Evolutionary conservation across 2,888 invertebrate genomes (phyloP).

Genomic region (Noctua janthe): DNA sequence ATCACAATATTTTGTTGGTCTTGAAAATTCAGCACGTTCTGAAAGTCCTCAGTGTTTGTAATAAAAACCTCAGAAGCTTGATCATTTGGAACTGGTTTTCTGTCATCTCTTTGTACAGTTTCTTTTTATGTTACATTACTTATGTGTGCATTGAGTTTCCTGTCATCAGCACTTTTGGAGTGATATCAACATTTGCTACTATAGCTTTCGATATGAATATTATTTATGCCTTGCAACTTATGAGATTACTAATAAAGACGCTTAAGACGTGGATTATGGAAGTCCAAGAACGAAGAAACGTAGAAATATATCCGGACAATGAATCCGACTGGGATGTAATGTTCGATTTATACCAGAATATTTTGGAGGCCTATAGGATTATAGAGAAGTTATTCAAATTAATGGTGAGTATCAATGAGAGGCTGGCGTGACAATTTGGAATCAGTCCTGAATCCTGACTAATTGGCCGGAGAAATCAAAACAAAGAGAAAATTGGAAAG

Average conservation of each 20-base stretch:
- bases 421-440: no score
- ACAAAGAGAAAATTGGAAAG: no score
- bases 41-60: not conserved
- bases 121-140: not conserved
- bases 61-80: constrained; percentile 3
- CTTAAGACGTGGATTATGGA: constrained; percentile 29
- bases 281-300: not conserved
- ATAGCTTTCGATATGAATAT: constrained; percentile 38
- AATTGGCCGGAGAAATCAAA: no score
- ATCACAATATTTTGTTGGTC: constrained; percentile 26
- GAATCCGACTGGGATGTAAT: constrained; percentile 16
- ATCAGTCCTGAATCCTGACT: no score
- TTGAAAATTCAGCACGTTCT: constrained; percentile 21
- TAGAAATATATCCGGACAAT: not conserved
- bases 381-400: constrained; percentile 21
- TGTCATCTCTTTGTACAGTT: constrained; percentile 12
- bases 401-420: constrained; percentile 4
- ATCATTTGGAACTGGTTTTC: constrained; percentile 31
- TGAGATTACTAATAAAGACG: constrained; percentile 20
- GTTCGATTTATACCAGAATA: constrained; percentile 24
- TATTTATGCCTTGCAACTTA: constrained; percentile 20
- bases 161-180: not conserved
- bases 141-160: constrained; percentile 3
- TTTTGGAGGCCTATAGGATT: constrained; percentile 30
- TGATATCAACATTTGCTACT: not conserved